These are phyloP conservation scores for Panzeria rudis DNA, from an alignment of 2,888 invertebrate species.

Conservation along the genomic window DNA sequence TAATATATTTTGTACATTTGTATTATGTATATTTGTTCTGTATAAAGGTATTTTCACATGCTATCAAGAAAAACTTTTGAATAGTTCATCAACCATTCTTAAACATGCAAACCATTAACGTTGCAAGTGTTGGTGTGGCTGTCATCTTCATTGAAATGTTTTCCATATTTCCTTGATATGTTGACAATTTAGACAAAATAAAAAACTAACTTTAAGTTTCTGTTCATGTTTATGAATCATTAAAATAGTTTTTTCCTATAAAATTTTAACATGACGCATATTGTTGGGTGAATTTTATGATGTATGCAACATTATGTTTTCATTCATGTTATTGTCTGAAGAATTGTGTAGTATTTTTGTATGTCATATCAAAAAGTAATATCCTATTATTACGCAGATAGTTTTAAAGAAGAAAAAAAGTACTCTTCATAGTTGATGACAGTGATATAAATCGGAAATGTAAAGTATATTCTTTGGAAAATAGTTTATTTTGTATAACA, in stretches of 20 bases:
- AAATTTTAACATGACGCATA: slow-evolving; percentile 45
- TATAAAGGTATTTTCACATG: not conserved
- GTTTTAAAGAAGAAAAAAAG: not conserved
- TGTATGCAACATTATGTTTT: not conserved
- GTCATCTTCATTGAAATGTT: slow-evolving; percentile 16
- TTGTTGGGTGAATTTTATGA: slow-evolving; percentile 39
- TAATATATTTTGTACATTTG: no score
- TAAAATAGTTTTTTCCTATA: slow-evolving; percentile 31
- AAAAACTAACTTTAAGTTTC: slow-evolving; percentile 35
- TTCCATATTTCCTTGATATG: slow-evolving; percentile 57
- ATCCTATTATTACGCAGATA: slow-evolving; percentile 1
- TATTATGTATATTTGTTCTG: no score
- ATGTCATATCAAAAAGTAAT: slow-evolving; percentile 29
- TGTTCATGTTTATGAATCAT: slow-evolving; percentile 45
- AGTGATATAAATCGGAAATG: slow-evolving; percentile 27
- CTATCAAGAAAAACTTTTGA: not conserved
- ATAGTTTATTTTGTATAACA: not conserved
- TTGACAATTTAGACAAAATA: slow-evolving; percentile 49
- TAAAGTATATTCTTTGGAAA: not conserved
- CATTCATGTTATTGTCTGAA: slow-evolving; percentile 13
- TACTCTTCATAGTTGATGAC: slow-evolving; percentile 14
- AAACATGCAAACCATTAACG: not conserved
- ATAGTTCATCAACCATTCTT: not conserved
- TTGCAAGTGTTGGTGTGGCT: not conserved
- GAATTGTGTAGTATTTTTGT: slow-evolving; percentile 10